Base-by-base conservation (phyloP, 2,797 vertebrate species). In the Clarias laeviceps region DNA sequence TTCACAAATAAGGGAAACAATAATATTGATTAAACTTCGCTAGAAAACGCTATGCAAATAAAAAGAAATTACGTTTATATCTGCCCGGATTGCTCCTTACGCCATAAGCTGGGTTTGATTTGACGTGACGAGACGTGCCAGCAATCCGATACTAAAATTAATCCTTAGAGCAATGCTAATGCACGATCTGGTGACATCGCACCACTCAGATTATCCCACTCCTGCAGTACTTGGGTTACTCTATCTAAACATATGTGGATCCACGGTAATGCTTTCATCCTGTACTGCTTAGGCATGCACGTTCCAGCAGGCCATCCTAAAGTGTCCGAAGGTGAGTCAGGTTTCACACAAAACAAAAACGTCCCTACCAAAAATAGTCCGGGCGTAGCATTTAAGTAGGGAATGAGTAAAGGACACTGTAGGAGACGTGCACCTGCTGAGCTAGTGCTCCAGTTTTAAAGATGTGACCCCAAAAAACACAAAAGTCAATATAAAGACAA, bases 151-250 rank as follows among this genome's bases (percentile, higher is more conserved):
- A 40, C 34, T 40, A 40, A 64, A n/a, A 45, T n/a, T 2, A 79
- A 79, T 79, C 77, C 56, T 3, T 29, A 61, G 56, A 1, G 18
- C 56, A 40, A 7, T 17, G 77, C 32, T 62, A 62, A 79, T 15
- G 2, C 34, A 4, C 18, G 32, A 1, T n/a, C 77, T 27, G 59
- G 45, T 62, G 77, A 64, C 77, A 80, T n/a, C 77, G 27, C 77
- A 18, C 22, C 34, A 64, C 59, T 80, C 22, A 3, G 77, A 80
- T 80, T 64, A 80, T 80, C 77, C 59, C 24, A 18, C 27, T 80
- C 59, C 77, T 9, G 34, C 59, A 27, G 59, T 27, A 3, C 77
- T 80, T 40, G 77, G 59, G 77, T 64, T 64, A 40, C 77, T 45
- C 22, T 27, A 45, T 37, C 59, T 37, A 64, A 80, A 40, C 77